Conservation (phyloP, 2,113 vertebrate genomes). For the Halcyon malimbica region DNA sequence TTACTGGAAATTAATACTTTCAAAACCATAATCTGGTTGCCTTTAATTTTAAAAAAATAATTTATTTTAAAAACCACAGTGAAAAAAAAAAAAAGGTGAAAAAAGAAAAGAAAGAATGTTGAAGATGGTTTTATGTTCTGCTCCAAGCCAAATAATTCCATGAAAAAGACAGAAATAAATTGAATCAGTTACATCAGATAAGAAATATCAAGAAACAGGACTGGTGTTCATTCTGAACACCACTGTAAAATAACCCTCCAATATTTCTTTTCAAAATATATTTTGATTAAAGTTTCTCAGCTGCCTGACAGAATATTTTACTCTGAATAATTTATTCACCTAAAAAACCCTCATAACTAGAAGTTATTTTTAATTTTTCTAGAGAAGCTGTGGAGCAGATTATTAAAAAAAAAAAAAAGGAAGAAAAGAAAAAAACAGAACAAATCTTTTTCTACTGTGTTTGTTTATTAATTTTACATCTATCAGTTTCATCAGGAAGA, state of each 20-base stretch:
- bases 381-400: not conserved
- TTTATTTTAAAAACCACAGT: not conserved
- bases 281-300: not conserved
- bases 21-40: not conserved
- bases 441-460: not conserved
- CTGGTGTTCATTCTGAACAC: not conserved
- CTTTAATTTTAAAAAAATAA: not conserved
- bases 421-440: not conserved
- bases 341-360: not conserved
- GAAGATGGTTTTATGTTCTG: not conserved
- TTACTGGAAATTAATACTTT: not conserved
- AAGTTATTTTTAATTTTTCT: not conserved
- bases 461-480: not conserved
- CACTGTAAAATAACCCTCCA: not conserved
- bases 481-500: not conserved
- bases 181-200: not conserved
- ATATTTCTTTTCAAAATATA: not conserved
- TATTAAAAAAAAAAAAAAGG: not conserved
- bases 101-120: not conserved
- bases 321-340: not conserved
- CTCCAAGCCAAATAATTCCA: slow-evolving; percentile 65
- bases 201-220: not conserved
- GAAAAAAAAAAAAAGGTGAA: rapidly evolving
- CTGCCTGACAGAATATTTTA: not conserved
- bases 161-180: slow-evolving; percentile 47